Percentiles rank a stretch among this genome's conserved stretches.
Conservation (phyloP, 2,888 invertebrate species). For the Macrosoma leucophasiata region DNA sequence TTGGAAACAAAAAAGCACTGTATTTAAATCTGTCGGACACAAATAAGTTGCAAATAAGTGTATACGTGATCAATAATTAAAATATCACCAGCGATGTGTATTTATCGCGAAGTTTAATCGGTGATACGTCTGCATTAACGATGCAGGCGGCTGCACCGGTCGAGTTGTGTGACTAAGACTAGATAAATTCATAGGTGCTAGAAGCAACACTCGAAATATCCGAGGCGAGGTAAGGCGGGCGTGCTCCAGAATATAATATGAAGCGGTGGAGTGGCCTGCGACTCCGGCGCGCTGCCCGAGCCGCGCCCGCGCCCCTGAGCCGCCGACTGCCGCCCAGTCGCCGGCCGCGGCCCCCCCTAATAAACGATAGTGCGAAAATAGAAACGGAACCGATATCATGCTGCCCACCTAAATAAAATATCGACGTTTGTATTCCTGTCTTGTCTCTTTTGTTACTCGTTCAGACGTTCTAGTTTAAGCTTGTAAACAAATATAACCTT, state of each 20-base stretch:
- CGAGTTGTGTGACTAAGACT: slow-evolving; percentile 63
- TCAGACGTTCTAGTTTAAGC: too few relatives aligned
- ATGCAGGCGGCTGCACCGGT: slow-evolving; percentile 63
- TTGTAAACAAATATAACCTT: too few relatives aligned
- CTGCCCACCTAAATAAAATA: slow-evolving; percentile 67
- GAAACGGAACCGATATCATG: slow-evolving; percentile 56
- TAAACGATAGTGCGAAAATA: slow-evolving; percentile 70
- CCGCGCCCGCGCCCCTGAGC: too few relatives aligned
- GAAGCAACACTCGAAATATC: slow-evolving; percentile 74
- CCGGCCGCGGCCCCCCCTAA: slow-evolving; percentile 56
- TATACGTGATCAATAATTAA: too few relatives aligned
- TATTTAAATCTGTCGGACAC: too few relatives aligned
- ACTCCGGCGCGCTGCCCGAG: slow-evolving; percentile 39
- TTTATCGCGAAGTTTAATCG: slow-evolving; percentile 2
- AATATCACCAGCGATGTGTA: slow-evolving; percentile 9
- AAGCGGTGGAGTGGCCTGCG: slow-evolving; percentile 64
- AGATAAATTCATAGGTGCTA: slow-evolving; percentile 70
- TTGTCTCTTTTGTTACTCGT: too few relatives aligned
- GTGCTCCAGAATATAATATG: slow-evolving; percentile 76
- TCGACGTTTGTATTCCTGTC: slow-evolving; percentile 52
- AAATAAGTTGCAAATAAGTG: too few relatives aligned
- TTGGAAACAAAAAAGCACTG: too few relatives aligned
- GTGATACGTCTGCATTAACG: slow-evolving; percentile 37
- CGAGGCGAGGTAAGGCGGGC: slow-evolving; percentile 66
- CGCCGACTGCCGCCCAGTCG: slow-evolving; percentile 41